Base-by-base conservation (phyloP, 2,113 vertebrate genomes). In the Engystomops pustulosus region DNA sequence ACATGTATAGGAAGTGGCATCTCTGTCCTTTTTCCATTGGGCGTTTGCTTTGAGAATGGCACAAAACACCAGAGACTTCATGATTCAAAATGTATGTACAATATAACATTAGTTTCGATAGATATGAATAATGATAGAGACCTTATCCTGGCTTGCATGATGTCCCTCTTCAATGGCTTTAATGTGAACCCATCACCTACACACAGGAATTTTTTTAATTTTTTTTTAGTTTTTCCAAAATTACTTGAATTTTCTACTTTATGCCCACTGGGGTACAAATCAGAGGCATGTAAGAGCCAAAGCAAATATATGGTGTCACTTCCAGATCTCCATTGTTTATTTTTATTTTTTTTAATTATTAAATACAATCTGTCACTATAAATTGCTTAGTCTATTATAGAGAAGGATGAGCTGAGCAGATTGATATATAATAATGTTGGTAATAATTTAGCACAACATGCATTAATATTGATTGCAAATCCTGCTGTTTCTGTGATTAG, bases 81-180 rank as follows among this genome's bases (percentile, higher is more conserved):
- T 85, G 83, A 85, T 85, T 79, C 83, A 79, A 85, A 79, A 85
- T 85, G 83, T 85, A 85, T 85, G 83, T 85, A 85, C 83, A 70
- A 79, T 70, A 15, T 70, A 84, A 79, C 17, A 44, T 38, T 75
- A 79, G 53, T 79, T 70, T 70, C 17, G 32, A 79, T 68, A 79
- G 38, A 58, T 85, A 70, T 70, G 25, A 62, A 30, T 65, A 58
- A 44, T 74, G 65, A 38, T 85, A 85, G 83, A 85, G n/a, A 11
- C 34, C 32, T 51, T 76, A 77, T 55, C 55, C 69, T 70, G 25
- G 23, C 15, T 55, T 85, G 83, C 83, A 85, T 85, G 83, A 38
- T 58, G 32, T 69, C 45, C 74, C 60, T 5, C 45, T 3, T 17
- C 72, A 38, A 55, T 82, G 0, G 8, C 12, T 87, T 85, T 83